These are phyloP conservation scores for Diarsia brunnea DNA, from an alignment of 2,888 invertebrate genomes.

Conservation along the genomic window DNA sequence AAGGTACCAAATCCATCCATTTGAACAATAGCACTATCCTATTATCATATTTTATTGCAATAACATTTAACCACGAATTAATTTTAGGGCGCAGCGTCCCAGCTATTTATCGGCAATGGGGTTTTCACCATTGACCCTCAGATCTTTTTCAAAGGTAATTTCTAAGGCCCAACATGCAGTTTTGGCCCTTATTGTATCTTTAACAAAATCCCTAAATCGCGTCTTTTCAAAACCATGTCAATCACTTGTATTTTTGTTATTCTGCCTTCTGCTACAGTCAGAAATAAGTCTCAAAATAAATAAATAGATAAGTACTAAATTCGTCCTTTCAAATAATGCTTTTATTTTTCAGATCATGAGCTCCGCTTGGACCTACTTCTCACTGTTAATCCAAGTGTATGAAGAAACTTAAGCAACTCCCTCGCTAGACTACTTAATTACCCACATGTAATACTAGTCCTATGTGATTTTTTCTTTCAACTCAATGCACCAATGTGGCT, in stretches of 20 bases:
- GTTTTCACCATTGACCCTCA: conserved; percentile 64
- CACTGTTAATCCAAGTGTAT: conserved; percentile 65
- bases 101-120: conserved; percentile 65
- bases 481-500: conserved; percentile 8
- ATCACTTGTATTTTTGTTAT: background rate
- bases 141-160: conserved; percentile 66
- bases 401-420: conserved; percentile 26
- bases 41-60: background rate
- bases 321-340: background rate
- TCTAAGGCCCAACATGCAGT: background rate
- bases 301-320: background rate
- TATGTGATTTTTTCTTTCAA: background rate
- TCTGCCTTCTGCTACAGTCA: background rate
- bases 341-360: conserved; percentile 67
- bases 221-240: background rate
- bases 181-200: background rate
- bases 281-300: too few species aligned
- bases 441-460: background rate
- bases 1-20: conserved; percentile 47
- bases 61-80: background rate
- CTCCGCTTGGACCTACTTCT: conserved; percentile 67
- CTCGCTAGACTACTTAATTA: background rate
- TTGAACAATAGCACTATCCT: background rate
- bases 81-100: conserved; percentile 62
- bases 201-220: too few species aligned